Base-by-base conservation (phyloP, 2,113 vertebrate genomes). In the Prionailurus viverrinus region DNA sequence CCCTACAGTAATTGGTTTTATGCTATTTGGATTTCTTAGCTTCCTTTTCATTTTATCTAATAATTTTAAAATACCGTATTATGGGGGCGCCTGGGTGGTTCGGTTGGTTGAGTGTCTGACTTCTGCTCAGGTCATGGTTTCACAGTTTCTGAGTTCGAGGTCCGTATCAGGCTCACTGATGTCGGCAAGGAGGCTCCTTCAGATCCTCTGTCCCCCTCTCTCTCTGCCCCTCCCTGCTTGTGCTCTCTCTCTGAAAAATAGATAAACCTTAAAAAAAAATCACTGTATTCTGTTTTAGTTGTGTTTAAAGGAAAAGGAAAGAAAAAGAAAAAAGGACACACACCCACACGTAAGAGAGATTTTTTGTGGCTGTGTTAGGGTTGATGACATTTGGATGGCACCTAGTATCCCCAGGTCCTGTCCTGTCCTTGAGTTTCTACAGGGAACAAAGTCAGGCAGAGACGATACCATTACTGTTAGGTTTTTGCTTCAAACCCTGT, bases 31-130 rank as follows among this genome's bases (percentile, higher is more conserved):
- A 36, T 51, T 18, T 84, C 8, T 53, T 69, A 10, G 80, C 48
- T 88, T 82, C 48, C 71, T 86, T 91, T 91, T 79, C 7, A 48
- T 83, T 73, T 95, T 51, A 68, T 29, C 63, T 86, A 78, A 89
- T 25, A 95, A 33, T 91, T 93, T 53, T 1, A 51, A 89, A 81
- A 61, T n/a, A 78, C 7, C 41, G 25, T 83, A 65, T 89, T 61
- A 61, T 61, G 58, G 58, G 58, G 58, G 58, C 8, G 2, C 21
- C 58, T 61, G 58, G 58, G 21, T 61, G 58, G 58, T 21, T 23
- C 18, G 9, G 58, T 7, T 23, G 58, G 58, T 61, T 61, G 58
- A 61, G 58, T 6, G 21, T 61, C 21, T 7, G 21, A 61, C 58
- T 61, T 61, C 21, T 2, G 58, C 58, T 61, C 58, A 61, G 58